A percentile compares a stretch with the other conserved stretches of the same genome.
Evolutionary conservation across 2,797 vertebrate species (phyloP).

Genomic region (Siniperca undulata): DNA sequence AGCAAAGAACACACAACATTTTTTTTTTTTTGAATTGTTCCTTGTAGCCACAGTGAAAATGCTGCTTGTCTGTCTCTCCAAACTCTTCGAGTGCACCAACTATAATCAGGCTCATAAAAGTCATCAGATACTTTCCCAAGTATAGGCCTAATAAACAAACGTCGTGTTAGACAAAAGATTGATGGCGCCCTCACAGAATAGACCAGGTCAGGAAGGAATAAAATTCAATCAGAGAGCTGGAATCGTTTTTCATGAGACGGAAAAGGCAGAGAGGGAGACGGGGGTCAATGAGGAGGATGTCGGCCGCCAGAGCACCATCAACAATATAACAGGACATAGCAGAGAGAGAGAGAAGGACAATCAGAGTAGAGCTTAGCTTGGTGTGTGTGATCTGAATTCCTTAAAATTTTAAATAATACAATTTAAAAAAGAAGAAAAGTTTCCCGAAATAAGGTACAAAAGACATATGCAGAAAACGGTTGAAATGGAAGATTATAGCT

Average conservation of each 20-base stretch:
- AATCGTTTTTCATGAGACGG: conserved; percentile 91
- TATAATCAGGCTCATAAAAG: conserved; percentile 86
- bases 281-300: conserved; percentile 88
- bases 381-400: background rate
- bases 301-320: conserved; percentile 80
- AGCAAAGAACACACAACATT: background rate
- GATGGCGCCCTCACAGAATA: conserved; percentile 89
- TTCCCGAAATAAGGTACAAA: background rate
- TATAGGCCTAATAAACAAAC: conserved; percentile 91
- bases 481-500: background rate
- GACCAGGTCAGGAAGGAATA: conserved; percentile 92
- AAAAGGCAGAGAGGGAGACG: conserved; percentile 86
- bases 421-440: background rate
- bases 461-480: background rate
- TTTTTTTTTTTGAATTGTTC: background rate
- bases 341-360: conserved; percentile 30
- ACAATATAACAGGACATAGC: conserved; percentile 77
- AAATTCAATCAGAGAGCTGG: conserved; percentile 90
- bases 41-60: conserved; percentile 5
- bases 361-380: background rate
- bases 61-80: conserved; percentile 3
- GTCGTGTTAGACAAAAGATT: conserved; percentile 93
- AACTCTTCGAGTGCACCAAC: conserved; percentile 64
- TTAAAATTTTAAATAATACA: background rate
- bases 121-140: conserved; percentile 89